Percentiles rank a stretch among this genome's conserved stretches.
phyloP scores from a whole-genome alignment of 2,797 vertebrate species.

The Poeciliopsis turneri region DNA sequence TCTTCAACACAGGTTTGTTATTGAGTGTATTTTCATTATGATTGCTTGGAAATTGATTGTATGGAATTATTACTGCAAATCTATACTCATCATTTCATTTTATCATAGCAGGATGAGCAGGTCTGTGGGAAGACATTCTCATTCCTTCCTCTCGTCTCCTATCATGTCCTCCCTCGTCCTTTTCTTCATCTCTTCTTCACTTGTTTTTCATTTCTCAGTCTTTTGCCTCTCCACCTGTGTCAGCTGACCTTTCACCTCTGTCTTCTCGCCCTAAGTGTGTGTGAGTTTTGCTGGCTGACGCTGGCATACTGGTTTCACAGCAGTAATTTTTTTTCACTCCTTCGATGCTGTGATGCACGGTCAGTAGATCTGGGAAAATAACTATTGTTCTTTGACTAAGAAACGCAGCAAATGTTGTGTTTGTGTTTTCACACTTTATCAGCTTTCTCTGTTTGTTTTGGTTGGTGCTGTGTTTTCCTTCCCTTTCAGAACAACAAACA shows the following conservation, averaged over 20 bases:
- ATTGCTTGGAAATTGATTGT: not conserved
- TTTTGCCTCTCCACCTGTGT: conserved; percentile 1
- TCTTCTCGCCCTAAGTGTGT: conserved; percentile 39
- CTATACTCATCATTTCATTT: not conserved
- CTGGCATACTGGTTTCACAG: conserved; percentile 45
- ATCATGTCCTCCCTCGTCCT: too few relatives aligned
- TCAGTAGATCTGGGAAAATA: conserved; percentile 69
- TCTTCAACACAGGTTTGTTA: not conserved
- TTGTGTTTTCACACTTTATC: conserved; percentile 45
- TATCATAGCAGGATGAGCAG: not conserved
- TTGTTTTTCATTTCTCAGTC: conserved; percentile 2
- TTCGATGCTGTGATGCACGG: conserved; percentile 46
- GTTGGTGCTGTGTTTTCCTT: conserved; percentile 51
- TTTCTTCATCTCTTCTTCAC: not conserved
- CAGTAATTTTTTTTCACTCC: conserved; percentile 38
- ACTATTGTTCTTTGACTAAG: conserved; percentile 59
- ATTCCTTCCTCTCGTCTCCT: not conserved
- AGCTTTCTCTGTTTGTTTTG: conserved; percentile 57
- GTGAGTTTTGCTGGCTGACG: conserved; percentile 50
- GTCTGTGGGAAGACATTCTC: not conserved
- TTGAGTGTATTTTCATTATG: not conserved
- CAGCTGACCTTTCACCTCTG: conserved; percentile 43
- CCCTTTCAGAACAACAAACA: conserved; percentile 53
- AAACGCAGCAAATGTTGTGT: conserved; percentile 33
- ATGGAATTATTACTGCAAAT: not conserved